Base-by-base conservation (phyloP, 1,140 invertebrate species). In the Scaptomyza montana region DNA sequence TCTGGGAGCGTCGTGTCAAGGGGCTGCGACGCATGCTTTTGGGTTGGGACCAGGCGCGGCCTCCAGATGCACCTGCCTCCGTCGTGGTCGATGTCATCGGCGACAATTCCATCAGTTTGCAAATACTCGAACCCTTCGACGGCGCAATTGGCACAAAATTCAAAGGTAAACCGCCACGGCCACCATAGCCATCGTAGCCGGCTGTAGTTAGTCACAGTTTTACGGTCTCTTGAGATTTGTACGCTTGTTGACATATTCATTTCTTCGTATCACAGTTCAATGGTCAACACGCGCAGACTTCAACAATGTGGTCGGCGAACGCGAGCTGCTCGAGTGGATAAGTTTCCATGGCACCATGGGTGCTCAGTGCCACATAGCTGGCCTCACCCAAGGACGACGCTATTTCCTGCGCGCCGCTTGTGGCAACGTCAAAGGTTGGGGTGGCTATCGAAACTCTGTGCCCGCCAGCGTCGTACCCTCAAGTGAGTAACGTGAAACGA, bases 351-450 rank as follows among this genome's bases (percentile, higher is more conserved):
- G 92, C 30, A 92, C 92, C 5, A 80, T 95, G 67, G 93, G 93
- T 19, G 95, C 96, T 1, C 93, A 94, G 57, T 93, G 94, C 39
- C 93, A 95, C 71, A 95, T 97, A 45, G 92, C 94, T 1, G 95
- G 97, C 41, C 92, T 99, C 39, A 95, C 94, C 2, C 95, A 97
- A 68, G 97, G 97, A 5, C 94, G 95, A 28, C 94, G 95, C 61
- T 99, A 98, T 92, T 97, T 96, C 92, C 97, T 99, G 82, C 93
- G 97, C 56, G 97, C 96, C 0, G 94, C 95, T 16, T 95, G 95
- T 59, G 96, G 97, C 50, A 99, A 99, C 92, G 93, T 98, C n/a
- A 97, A 97, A 87, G 98, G 97, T 10, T 99, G 95, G 93, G 97
- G 97, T 46, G 93, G 93, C n/a, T 96, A 94, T 84, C 93, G 95